A percentile compares a stretch with the other conserved stretches of the same genome.
Evolutionary conservation across 64 coral and sea anemone species (phyloP).

Genomic region (Pocillopora damicornis): DNA sequence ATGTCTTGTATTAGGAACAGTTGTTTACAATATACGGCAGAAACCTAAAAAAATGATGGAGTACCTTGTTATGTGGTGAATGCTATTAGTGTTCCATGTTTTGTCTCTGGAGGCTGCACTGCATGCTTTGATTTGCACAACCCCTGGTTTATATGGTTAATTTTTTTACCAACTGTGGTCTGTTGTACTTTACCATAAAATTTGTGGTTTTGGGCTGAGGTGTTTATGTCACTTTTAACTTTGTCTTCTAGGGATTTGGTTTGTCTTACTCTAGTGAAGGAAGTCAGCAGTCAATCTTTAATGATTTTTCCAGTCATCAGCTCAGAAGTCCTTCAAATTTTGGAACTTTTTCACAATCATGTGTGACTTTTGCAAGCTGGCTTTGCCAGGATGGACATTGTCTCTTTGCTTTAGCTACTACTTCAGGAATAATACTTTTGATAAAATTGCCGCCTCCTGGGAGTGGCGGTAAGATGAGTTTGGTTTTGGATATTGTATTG

Average conservation of each 20-base stretch:
- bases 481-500: too few species aligned
- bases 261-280: conserved; percentile 55
- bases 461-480: conserved; percentile 33
- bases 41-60: too few species aligned
- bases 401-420: conserved; percentile 81
- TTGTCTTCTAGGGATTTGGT: conserved; percentile 55
- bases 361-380: conserved; percentile 75
- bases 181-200: too few species aligned
- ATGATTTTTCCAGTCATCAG: conserved; percentile 38
- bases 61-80: too few species aligned
- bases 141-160: too few species aligned
- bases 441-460: conserved; percentile 71
- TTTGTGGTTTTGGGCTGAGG: background rate
- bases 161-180: too few species aligned
- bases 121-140: too few species aligned
- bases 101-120: background rate
- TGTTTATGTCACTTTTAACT: background rate
- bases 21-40: too few species aligned
- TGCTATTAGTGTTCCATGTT: background rate
- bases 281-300: conserved; percentile 80
- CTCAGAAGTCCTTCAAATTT: conserved; percentile 78
- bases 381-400: conserved; percentile 95
- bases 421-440: conserved; percentile 67
- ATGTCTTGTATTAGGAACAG: too few species aligned
- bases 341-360: conserved; percentile 68